phyloP scores from a whole-genome alignment of 2,113 vertebrate species.

The Sakesphorus luctuosus region DNA sequence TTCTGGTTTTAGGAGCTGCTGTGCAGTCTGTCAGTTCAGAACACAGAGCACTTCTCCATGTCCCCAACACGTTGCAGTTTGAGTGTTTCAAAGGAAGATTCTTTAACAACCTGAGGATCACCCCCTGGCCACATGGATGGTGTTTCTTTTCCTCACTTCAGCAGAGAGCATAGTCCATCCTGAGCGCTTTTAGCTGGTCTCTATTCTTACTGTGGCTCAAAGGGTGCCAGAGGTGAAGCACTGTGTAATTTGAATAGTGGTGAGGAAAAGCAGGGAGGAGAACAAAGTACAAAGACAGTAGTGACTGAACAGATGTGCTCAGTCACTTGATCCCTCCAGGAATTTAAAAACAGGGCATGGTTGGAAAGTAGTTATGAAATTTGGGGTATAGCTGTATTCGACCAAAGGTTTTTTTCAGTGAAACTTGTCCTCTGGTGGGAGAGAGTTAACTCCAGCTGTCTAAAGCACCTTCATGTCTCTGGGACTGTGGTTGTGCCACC shows the following conservation, averaged over 20 bases:
- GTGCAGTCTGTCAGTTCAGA: neutral
- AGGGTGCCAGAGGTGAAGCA: neutral
- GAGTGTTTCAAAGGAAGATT: neutral
- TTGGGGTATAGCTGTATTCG: neutral
- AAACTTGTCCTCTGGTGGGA: neutral
- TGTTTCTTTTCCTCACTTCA: neutral
- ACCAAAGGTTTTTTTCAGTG: neutral
- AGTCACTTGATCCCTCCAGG: neutral
- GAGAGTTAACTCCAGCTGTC: too few relatives aligned
- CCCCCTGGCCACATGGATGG: neutral
- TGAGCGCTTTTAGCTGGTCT: neutral
- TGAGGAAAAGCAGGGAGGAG: neutral
- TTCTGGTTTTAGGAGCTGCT: neutral
- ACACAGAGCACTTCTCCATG: fast-evolving
- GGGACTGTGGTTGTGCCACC: neutral
- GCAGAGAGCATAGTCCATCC: neutral
- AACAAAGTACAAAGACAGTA: neutral
- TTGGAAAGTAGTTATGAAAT: neutral
- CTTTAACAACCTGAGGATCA: neutral
- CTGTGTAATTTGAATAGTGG: neutral
- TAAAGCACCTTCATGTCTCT: neutral
- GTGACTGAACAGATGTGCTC: neutral
- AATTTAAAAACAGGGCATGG: neutral
- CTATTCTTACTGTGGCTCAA: neutral
- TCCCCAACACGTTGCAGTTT: fast-evolving